A percentile compares a stretch with the other conserved stretches of the same genome.
Conservation (phyloP, 2,888 invertebrate species). For the Sesia bembeciformis region DNA sequence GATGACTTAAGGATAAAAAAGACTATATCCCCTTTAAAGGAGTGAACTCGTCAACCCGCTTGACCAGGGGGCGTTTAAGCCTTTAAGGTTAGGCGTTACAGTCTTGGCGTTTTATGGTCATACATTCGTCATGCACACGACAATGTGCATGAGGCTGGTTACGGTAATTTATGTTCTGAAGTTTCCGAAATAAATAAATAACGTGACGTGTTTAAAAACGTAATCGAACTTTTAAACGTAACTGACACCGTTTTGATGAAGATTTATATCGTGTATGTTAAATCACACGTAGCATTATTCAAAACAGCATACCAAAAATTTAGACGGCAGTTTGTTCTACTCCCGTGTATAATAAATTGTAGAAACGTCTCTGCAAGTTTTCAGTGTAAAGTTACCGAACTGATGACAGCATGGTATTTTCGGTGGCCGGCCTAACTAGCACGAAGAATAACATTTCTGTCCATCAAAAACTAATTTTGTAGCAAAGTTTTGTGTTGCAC, state of each 20-base stretch:
- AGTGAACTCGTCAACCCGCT: too few relatives aligned
- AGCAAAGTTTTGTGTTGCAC: constrained; percentile 15
- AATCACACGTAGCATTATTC: constrained; percentile 43
- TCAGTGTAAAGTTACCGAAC: constrained; percentile 57
- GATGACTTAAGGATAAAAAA: too few relatives aligned
- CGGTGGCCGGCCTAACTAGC: constrained; percentile 37
- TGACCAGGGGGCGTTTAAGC: too few relatives aligned
- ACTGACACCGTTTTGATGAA: constrained; percentile 40
- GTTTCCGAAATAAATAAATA: not conserved
- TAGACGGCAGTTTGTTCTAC: constrained; percentile 30
- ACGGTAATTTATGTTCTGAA: not conserved
- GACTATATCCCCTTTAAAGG: too few relatives aligned
- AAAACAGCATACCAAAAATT: constrained; percentile 28
- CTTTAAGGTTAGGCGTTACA: too few relatives aligned
- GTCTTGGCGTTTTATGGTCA: too few relatives aligned
- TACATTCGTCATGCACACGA: too few relatives aligned
- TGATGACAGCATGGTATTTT: constrained; percentile 54
- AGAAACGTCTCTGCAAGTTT: constrained; percentile 42
- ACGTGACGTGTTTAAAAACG: not conserved
- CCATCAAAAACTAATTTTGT: constrained; percentile 52
- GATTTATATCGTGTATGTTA: constrained; percentile 48
- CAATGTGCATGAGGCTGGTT: too few relatives aligned
- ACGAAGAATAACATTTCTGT: constrained; percentile 51
- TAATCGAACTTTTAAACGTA: not conserved
- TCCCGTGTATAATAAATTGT: constrained; percentile 46